Percentiles rank a stretch among this genome's conserved stretches.
Conservation (phyloP, 1,140 invertebrate genomes). For the Zaprionus ghesquierei region DNA sequence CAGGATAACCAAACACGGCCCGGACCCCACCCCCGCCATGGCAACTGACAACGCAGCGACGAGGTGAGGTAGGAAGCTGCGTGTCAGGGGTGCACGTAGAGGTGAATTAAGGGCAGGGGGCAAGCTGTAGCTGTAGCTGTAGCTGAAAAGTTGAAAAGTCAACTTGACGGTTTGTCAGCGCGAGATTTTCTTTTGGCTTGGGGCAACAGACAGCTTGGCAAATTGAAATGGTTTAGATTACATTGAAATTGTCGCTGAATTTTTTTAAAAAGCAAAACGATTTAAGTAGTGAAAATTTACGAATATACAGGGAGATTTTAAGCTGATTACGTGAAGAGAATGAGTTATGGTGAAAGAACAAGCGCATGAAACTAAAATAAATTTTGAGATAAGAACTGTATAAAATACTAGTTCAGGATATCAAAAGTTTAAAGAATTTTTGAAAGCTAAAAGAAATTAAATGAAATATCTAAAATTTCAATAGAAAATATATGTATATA, state of each 20-base stretch:
- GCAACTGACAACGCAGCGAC: background rate
- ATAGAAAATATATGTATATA: too few species aligned
- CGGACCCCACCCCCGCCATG: background rate
- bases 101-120: background rate
- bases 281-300: background rate
- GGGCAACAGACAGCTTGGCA: slow-evolving; percentile 63
- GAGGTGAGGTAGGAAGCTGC: slow-evolving; percentile 5
- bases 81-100: slow-evolving; percentile 23
- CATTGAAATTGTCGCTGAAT: slow-evolving; percentile 39
- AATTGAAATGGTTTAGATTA: slow-evolving; percentile 77
- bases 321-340: background rate
- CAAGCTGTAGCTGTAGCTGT: slow-evolving; percentile 1
- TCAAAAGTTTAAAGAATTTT: too few species aligned
- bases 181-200: slow-evolving; percentile 37
- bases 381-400: too few species aligned
- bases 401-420: too few species aligned
- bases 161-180: slow-evolving; percentile 41
- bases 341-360: too few species aligned
- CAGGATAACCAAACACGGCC: slow-evolving; percentile 34
- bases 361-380: too few species aligned
- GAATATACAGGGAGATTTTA: background rate
- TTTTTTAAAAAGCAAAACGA: background rate
- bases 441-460: too few species aligned
- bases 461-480: too few species aligned
- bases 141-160: slow-evolving; percentile 22